These are phyloP conservation scores for Corvus cornix DNA, from an alignment of 2,113 vertebrate genomes.

Conservation along the genomic window DNA sequence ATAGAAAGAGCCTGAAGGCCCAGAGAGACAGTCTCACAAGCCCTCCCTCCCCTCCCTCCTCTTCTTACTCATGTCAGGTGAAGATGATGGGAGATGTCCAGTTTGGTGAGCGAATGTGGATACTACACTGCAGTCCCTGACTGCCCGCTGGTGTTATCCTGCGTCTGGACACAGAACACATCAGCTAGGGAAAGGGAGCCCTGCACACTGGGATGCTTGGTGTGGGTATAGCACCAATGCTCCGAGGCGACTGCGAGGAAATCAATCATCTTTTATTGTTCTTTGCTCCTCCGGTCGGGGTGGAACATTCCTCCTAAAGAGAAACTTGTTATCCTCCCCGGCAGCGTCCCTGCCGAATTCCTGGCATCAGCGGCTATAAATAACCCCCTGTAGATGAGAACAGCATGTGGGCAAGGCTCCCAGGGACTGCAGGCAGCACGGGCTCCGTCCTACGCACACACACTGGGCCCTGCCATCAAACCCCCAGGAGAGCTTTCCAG, in stretches of 20 bases:
- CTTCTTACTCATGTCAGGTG: not conserved
- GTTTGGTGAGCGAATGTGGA: fast-evolving
- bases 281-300: not conserved
- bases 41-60: not conserved
- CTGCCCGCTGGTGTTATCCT: not conserved
- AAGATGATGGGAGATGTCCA: fast-evolving
- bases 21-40: not conserved
- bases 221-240: fast-evolving
- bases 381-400: constrained; percentile 23
- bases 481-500: not conserved
- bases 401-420: constrained; percentile 50
- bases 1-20: constrained; percentile 54
- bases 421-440: not conserved
- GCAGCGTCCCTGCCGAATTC: constrained; percentile 25
- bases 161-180: fast-evolving
- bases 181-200: not conserved
- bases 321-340: constrained; percentile 53
- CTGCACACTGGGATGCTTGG: not conserved
- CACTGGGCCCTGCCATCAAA: not conserved
- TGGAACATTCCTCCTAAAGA: constrained; percentile 67
- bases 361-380: constrained; percentile 37
- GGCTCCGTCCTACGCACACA: not conserved
- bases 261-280: constrained; percentile 53
- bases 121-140: fast-evolving
- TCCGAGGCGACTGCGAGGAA: not conserved